A percentile compares a stretch with the other conserved stretches of the same genome.
Conservation (phyloP, 2,113 vertebrate species). For the Conger conger region DNA sequence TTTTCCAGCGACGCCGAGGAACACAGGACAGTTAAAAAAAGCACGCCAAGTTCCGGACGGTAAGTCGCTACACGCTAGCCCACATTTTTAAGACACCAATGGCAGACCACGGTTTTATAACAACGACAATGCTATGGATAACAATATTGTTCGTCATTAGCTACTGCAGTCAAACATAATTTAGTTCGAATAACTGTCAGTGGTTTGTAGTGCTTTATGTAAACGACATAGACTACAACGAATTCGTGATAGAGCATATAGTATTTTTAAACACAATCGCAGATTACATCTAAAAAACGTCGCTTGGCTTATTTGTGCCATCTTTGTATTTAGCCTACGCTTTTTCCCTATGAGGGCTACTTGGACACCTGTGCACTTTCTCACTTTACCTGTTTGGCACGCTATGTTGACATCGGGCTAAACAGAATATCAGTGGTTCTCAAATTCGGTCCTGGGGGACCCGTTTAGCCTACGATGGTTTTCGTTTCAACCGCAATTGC, state of each 20-base stretch:
- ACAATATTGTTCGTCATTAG: neutral
- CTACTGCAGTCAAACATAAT: neutral
- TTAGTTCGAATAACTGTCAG: neutral
- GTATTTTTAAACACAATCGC: no score
- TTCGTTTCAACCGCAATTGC: no score
- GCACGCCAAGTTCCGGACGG: neutral
- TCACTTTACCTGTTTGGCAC: constrained; percentile 40
- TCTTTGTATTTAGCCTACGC: neutral
- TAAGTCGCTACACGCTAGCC: neutral
- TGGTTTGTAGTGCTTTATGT: no score
- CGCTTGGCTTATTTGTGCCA: neutral
- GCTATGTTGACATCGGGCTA: constrained; percentile 21
- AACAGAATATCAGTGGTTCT: neutral
- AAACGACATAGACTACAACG: no score
- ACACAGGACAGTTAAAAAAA: neutral
- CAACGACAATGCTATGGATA: neutral
- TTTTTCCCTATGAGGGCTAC: constrained; percentile 17
- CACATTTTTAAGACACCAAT: no score
- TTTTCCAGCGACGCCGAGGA: neutral
- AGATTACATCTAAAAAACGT: neutral
- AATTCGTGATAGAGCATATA: no score
- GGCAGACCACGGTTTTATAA: neutral
- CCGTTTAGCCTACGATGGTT: no score
- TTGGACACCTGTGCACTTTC: neutral
- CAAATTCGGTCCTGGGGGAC: no score